Base-by-base conservation (phyloP, 2,888 invertebrate genomes). In the Cryptosula pallasiana region DNA sequence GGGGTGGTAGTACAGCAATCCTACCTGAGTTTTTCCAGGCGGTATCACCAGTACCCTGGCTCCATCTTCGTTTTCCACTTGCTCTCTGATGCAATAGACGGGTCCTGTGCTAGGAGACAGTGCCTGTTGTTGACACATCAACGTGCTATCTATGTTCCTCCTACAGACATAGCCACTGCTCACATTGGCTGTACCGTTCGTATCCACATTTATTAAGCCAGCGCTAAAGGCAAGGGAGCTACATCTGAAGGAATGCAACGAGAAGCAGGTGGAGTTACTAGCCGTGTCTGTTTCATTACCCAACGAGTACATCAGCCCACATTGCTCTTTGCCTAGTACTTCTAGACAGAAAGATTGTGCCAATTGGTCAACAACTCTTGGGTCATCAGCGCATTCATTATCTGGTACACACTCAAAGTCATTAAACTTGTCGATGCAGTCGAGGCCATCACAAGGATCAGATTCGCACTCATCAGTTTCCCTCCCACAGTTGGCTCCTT, bases 401-500 rank as follows among this genome's bases (percentile, higher is more conserved):
- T 63, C 63, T 27, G 13, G 25, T 16, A 29, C 34, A 34, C 63
- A 63, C 9, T 16, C 5, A 32, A 13, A 63, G 5, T 32, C 32
- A 32, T 63, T 63, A 9, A 63, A 5, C 34, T 32, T 16, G 13
- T 32, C 63, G 13, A 63, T 34, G 32, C 63, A 63, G 13, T 25
- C 27, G 63, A 29, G 25, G 2, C 63, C 63, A 32, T 63, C 34
- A n/a, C 63, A 63, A 5, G 63, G 63, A 32, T 63, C 27, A 5
- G 32, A 34, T 13, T 63, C 63, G n/a, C 63, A 63, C 34, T 63
- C 63, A 32, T 63, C 32, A 13, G 32, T 63, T 27, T 63, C 34
- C 2, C 2, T 16, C 32, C 32, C 63, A 63, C 63, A 63, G 63
- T 63, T 63, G 20, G 9, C 9, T 29, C 63, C 63, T 9, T 25